Base-by-base conservation (phyloP, 2,888 invertebrate genomes). In the Oeneis ivallda region DNA sequence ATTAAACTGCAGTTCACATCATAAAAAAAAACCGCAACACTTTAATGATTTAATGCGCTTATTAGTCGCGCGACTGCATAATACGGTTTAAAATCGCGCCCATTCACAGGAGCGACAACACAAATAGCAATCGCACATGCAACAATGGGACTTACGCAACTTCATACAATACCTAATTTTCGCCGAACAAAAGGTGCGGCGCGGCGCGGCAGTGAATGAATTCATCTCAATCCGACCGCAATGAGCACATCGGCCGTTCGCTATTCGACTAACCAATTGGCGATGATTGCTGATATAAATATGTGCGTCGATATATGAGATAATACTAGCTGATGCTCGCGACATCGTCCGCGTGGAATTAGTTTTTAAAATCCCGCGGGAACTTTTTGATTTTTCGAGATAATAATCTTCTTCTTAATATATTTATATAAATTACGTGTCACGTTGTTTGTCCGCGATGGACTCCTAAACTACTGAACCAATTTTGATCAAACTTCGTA, bases 201-300 rank as follows among this genome's bases (percentile, higher is more conserved):
- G 75, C 80, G 81, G 80, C 77, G 76, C 72, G 80, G 79, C 84
- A 84, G 83, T 84, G 82, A 79, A 66, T 68, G 81, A 81, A 83
- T 83, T 82, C 84, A 83, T 82, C 82, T 82, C 84, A 82, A 82
- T 83, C 82, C 79, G 81, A 81, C 80, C 74, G 77, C 81, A 84
- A 81, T 82, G 80, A 79, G 82, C 80, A 80, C 81, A 82, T 79
- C 75, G 78, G 79, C 74, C 72, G 71, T 74, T 76, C 74, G 74
- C 76, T 73, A 75, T 78, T 76, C 78, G 72, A 83, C 84, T 78
- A 75, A 78, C 79, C 78, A 79, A 81, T 83, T 79, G 78, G 75
- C 72, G 76, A 75, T 72, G 74, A 77, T 80, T 71, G 72, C 69
- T 52, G 66, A 71, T 65, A 71, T 69, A 71, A 69, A 72, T 73